Conservation (phyloP, 2,797 vertebrate species). For the Chloroceryle amazona region DNA sequence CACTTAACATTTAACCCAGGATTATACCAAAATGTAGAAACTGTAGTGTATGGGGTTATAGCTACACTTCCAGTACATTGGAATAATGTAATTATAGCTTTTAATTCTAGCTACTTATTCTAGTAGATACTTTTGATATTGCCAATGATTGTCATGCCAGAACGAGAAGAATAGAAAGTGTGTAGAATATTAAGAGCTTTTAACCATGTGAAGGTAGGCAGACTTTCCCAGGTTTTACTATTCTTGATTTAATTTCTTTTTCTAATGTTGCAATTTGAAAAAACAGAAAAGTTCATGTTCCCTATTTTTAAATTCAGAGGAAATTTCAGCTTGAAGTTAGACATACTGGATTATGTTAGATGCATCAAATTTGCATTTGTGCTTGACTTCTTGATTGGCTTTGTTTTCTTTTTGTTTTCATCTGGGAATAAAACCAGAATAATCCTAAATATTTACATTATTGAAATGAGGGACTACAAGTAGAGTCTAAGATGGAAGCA, state of each 20-base stretch:
- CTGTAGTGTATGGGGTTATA: background rate
- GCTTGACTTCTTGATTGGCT: background rate
- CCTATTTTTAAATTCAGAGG: background rate
- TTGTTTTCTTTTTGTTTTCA: background rate
- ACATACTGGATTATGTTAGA: background rate
- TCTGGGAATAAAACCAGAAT: conserved; percentile 9
- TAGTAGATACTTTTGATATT: background rate
- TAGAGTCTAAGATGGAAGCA: background rate
- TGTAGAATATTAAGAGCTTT: background rate
- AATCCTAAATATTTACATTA: background rate
- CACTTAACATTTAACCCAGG: background rate
- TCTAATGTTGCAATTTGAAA: background rate
- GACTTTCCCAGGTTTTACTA: background rate
- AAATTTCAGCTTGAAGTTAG: background rate
- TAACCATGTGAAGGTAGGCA: background rate
- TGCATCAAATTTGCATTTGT: background rate
- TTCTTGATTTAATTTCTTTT: background rate
- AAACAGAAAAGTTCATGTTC: background rate
- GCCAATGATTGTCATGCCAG: background rate
- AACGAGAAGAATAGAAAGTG: background rate
- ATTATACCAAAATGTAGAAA: background rate
- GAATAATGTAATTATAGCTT: conserved; percentile 2
- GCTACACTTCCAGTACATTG: background rate
- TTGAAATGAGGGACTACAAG: background rate
- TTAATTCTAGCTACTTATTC: conserved; percentile 28